A percentile compares a stretch with the other conserved stretches of the same genome.
phyloP scores from a whole-genome alignment of 2,113 vertebrate genomes.

The Maylandia zebra region DNA sequence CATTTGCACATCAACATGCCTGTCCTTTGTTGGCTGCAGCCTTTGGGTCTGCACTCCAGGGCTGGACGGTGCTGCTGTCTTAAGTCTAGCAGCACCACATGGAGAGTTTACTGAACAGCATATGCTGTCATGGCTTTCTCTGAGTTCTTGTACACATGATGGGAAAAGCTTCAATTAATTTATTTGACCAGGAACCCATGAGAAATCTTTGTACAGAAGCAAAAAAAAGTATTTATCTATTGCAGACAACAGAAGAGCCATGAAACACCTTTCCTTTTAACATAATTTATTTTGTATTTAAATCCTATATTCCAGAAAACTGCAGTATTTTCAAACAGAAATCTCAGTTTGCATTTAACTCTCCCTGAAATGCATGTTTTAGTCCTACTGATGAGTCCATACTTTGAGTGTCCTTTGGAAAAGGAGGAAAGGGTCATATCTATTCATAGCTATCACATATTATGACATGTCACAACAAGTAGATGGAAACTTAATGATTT shows the following conservation, averaged over 20 bases:
- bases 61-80: neutral
- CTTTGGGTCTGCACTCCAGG: neutral
- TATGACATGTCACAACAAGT: neutral
- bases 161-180: neutral
- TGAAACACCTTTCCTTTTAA: neutral
- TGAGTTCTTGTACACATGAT: neutral
- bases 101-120: conserved; percentile 5
- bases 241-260: neutral
- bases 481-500: neutral
- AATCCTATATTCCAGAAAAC: neutral
- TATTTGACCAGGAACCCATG: neutral
- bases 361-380: neutral
- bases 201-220: neutral
- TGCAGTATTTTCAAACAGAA: neutral
- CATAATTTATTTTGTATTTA: neutral
- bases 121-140: neutral
- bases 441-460: neutral
- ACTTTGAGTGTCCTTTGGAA: neutral
- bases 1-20: conserved; percentile 24
- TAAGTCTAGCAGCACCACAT: conserved; percentile 36
- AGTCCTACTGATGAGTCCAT: neutral
- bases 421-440: neutral
- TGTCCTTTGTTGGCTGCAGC: conserved; percentile 11
- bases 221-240: neutral
- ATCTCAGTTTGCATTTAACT: neutral